phyloP scores from a whole-genome alignment of 2,888 invertebrate species.

The Drosophila austrosaltans region DNA sequence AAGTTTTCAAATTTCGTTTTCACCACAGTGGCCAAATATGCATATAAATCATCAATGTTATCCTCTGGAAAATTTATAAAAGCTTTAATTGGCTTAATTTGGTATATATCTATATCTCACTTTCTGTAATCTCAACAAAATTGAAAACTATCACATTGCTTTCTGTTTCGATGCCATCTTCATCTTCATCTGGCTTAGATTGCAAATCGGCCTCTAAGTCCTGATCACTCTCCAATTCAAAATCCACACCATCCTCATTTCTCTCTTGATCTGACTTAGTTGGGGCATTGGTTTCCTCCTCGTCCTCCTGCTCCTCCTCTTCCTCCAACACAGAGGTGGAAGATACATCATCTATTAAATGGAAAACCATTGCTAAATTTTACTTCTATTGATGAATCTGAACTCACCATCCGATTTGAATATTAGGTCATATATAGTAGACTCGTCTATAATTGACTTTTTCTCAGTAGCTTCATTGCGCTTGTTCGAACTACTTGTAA shows the following conservation, averaged over 20 bases:
- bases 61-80: conserved; percentile 39
- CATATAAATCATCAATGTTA: conserved; percentile 56
- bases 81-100: too few species aligned
- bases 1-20: conserved; percentile 70
- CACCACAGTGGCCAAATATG: conserved; percentile 66
- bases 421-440: not conserved
- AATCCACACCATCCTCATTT: not conserved
- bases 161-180: not conserved
- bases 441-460: not conserved
- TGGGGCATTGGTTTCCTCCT: not conserved
- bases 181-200: not conserved
- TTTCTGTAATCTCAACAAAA: conserved; percentile 64
- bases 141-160: conserved; percentile 15
- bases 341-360: not conserved
- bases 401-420: conserved; percentile 6
- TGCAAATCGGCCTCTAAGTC: not conserved
- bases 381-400: too few species aligned
- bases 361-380: not conserved
- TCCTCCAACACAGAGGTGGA: not conserved
- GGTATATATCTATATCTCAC: conserved; percentile 28
- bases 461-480: not conserved
- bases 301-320: not conserved
- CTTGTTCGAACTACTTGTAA: not conserved
- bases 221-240: not conserved
- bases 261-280: not conserved